Evolutionary conservation across 1,140 invertebrate species (phyloP), one percentile per base, ranked within the genome.

Genomic region (Drosophila setifemur): DNA sequence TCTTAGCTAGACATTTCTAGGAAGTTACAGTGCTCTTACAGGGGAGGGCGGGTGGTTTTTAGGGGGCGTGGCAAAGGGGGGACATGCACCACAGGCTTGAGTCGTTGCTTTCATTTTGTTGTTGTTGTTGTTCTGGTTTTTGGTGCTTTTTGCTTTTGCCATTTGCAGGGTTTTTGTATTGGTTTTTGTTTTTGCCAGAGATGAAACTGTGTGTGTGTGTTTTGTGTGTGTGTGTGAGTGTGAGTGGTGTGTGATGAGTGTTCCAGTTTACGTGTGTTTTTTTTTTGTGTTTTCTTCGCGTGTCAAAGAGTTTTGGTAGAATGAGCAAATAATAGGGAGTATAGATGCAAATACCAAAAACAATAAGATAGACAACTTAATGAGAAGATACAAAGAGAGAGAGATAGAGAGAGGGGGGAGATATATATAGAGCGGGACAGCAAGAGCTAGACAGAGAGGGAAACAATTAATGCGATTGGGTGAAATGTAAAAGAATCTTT

Each of bases 311-410:
- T 42, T 54, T 12, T n/a, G 33, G 35, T 25, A 47, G 49, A 71
- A 47, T 77, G 50, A 58, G 49, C 42, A 76, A 43, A 64, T 54
- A 26, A 61, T 28, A 49, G 31, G 43, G 48, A 37, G 16, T 40
- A 21, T 58, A 63, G 68, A 85, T 83, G 78, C 79, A 85, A 23
- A 52, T 78, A 85, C 79, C 70, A 45, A 66, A 74, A 86, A 79
- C 52, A 74, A 82, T 61, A 79, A 64, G 33, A 71, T 43, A 69
- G 43, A 50, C 21, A 78, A 73, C 55, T 72, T 43, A 73, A 43
- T 47, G 44, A 18, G 39, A 42, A 26, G 33, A 35, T 12, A 35
- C 16, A 68, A 16, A 45, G 18, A 49, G 23, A 33, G 14, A 49
- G 37, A 37, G 14, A 19, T 16, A 55, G 12, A 73, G 55, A 63